A percentile compares a stretch with the other conserved stretches of the same genome.
phyloP scores from a whole-genome alignment of 64 coral and sea anemone genomes.

The Exaiptasia diaphana region DNA sequence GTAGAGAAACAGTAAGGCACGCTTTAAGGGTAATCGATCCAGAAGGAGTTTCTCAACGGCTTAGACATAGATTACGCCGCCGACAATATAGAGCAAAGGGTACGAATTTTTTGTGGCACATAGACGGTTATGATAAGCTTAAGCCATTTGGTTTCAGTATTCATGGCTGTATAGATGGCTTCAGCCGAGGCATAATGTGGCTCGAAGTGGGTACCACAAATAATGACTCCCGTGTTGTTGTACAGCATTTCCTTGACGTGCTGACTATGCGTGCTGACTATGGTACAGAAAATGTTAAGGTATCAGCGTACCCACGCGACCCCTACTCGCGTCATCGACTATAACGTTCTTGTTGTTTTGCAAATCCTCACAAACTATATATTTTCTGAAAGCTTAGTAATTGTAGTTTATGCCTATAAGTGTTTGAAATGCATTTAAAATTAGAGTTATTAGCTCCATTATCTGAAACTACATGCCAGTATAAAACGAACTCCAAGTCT shows the following conservation, averaged over 20 bases:
- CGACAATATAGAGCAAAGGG: not conserved
- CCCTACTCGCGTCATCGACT: too few relatives aligned
- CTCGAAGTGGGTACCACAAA: not conserved
- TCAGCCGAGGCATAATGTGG: not conserved
- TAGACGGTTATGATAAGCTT: slow-evolving; percentile 1
- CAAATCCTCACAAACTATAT: too few relatives aligned
- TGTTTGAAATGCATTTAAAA: too few relatives aligned
- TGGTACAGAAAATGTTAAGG: not conserved
- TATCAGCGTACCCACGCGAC: too few relatives aligned
- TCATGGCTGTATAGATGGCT: not conserved
- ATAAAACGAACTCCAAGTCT: too few relatives aligned
- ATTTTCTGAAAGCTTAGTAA: too few relatives aligned
- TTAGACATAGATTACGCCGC: not conserved
- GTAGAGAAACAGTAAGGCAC: not conserved
- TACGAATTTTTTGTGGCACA: not conserved
- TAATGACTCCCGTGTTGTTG: not conserved
- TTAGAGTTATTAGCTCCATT: too few relatives aligned
- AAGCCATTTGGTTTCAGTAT: not conserved
- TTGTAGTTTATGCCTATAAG: too few relatives aligned
- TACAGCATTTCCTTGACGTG: not conserved
- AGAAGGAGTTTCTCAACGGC: not conserved
- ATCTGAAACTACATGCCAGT: too few relatives aligned
- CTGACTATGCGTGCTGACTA: not conserved
- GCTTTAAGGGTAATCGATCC: not conserved
- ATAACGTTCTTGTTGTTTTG: too few relatives aligned